Base-by-base conservation (phyloP, 2,888 invertebrate genomes). In the Pardosa pseudoannulata region DNA sequence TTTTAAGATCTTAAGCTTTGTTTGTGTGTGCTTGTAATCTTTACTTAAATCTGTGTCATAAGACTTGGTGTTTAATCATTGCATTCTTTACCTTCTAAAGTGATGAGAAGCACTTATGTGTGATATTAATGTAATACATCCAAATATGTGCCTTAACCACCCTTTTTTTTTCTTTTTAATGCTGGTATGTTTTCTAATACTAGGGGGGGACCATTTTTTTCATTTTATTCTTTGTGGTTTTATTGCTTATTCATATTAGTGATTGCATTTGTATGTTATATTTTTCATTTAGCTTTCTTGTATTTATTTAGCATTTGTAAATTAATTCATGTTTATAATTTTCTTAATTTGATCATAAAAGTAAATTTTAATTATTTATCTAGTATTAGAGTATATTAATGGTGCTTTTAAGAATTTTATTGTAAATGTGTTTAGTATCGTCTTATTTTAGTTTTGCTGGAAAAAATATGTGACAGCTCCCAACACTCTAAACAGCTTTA, bases 361-460 rank as follows among this genome's bases (percentile, higher is more conserved):
- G 31, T 28, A 64, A 71, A 72, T 83, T 73, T 65, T 78, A 83
- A 78, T 83, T 68, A 78, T 78, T 62, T 81, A 70, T 39, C 65
- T 78, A 83, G 83, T 78, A 78, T 85, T 85, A 85, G 82, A 68
- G 78, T 83, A 76, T 46, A 56, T 73, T 46, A 78, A 73, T 79
- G 83, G 83, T 85, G 83, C 83, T 85, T 85, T 85, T 83, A 83
- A 71, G 64, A 76, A 29, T 83, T 75, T 82, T 85, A 82, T 75
- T 76, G 46, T 78, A 72, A 36, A 56, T 78, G 82, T 82, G 27
- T 80, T 23, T 65, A 71, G 82, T 82, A 82, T 83, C 70, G 65
- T 67, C 32, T 68, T 78, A 27, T 82, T 68, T 73, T 65, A 67
- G 28, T 68, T 80, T 73, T 80, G 39, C 46, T 64, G 70, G 68